A percentile compares a stretch with the other conserved stretches of the same genome.
Conservation (phyloP, 2,797 vertebrate species). For the Poeciliopsis paucimaculata region DNA sequence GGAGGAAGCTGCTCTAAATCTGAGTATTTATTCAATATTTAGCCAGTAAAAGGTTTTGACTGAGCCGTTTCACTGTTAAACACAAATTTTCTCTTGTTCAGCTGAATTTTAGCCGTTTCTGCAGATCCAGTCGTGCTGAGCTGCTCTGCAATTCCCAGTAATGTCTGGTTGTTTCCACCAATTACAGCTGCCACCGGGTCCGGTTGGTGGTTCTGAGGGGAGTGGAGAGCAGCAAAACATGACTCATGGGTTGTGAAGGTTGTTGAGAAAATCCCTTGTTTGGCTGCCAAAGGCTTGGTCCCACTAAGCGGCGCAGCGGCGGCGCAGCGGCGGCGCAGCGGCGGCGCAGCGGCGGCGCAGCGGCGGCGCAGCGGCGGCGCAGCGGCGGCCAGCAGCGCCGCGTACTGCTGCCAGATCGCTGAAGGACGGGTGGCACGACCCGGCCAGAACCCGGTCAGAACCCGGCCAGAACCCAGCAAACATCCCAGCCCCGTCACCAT, state of each 20-base stretch:
- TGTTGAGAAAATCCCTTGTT: conserved; percentile 52
- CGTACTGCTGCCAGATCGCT: conserved; percentile 32
- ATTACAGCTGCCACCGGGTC: not conserved
- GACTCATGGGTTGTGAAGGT: conserved; percentile 52
- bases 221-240: conserved; percentile 32
- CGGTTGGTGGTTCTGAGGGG: not conserved
- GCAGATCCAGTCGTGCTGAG: not conserved
- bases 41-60: too few relatives aligned
- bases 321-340: conserved; percentile 19
- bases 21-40: too few relatives aligned
- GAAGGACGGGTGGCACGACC: conserved; percentile 26
- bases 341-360: too few relatives aligned
- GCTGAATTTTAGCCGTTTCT: not conserved
- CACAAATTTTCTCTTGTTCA: not conserved
- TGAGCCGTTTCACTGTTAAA: not conserved
- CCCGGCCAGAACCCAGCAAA: not conserved
- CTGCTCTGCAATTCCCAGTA: not conserved
- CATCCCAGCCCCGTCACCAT: not conserved
- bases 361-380: too few relatives aligned
- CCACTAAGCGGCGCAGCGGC: conserved; percentile 37
- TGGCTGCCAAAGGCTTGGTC: conserved; percentile 40
- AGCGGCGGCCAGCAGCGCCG: conserved; percentile 24
- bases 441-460: conserved; percentile 7
- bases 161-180: not conserved
- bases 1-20: too few relatives aligned